Conservation (phyloP, 2,888 invertebrate species). For the Gymnoscelis rufifasciata region DNA sequence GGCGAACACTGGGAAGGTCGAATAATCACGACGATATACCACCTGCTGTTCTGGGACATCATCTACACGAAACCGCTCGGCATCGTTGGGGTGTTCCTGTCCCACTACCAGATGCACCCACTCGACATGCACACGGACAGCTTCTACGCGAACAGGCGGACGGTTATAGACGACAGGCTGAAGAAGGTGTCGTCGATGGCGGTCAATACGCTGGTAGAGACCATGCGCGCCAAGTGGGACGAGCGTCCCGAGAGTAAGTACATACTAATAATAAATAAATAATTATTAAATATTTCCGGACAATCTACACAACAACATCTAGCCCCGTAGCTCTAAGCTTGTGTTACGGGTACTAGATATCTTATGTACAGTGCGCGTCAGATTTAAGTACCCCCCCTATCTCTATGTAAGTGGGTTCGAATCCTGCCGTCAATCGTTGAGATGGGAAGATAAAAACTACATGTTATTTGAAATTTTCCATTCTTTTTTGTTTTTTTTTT, state of each 20-base stretch:
- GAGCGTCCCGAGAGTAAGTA: slow-evolving; percentile 61
- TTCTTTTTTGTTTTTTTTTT: too few relatives aligned
- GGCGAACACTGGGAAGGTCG: slow-evolving; percentile 87
- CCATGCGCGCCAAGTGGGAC: slow-evolving; percentile 72
- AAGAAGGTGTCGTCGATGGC: slow-evolving; percentile 46
- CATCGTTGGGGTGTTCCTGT: slow-evolving; percentile 80
- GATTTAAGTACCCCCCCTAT: too few relatives aligned
- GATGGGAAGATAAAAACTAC: too few relatives aligned
- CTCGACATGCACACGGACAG: slow-evolving; percentile 83
- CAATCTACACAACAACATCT: too few relatives aligned
- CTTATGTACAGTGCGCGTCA: too few relatives aligned
- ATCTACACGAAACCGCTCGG: slow-evolving; percentile 76
- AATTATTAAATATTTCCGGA: too few relatives aligned
- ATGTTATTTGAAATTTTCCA: too few relatives aligned
- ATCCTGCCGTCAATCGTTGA: too few relatives aligned
- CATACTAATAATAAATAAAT: too few relatives aligned
- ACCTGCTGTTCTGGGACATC: slow-evolving; percentile 88
- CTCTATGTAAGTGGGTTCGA: too few relatives aligned
- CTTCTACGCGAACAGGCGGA: slow-evolving; percentile 83
- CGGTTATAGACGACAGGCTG: slow-evolving; percentile 77
- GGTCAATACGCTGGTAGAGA: slow-evolving; percentile 52
- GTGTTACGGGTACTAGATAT: too few relatives aligned
- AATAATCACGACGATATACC: slow-evolving; percentile 81
- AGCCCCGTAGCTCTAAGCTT: too few relatives aligned
- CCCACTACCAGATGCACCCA: slow-evolving; percentile 82